Base-by-base conservation (phyloP, 2,797 vertebrate genomes). In the Ctenosaura bakeri region DNA sequence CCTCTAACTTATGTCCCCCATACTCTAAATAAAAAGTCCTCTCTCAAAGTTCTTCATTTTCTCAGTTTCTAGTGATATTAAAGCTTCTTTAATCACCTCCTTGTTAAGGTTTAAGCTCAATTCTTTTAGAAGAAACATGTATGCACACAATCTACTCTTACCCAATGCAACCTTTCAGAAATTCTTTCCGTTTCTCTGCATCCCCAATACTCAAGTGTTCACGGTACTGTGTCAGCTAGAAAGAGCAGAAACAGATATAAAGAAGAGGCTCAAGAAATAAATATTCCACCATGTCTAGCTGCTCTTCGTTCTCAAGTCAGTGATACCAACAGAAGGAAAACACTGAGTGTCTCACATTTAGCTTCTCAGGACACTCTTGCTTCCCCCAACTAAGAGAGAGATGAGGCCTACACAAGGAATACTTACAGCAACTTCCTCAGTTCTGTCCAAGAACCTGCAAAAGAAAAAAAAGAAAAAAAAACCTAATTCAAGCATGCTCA, bases 351-450 rank as follows among this genome's bases (percentile, higher is more conserved):
- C 59, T 35, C 38, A n/a, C 13, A 83, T 83, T 29, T 46, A 83
- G 54, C 76, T 81, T 54, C 59, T 59, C n/a, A 78, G 54, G 16
- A 13, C 14, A 77, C 14, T 64, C 35, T 22, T 59, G 84, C 52
- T 84, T 88, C 24, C 52, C n/a, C 59, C 32, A 24, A 38, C 20
- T 13, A 54, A 83, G 50, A 89, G 32, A 22, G 73, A 86, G 88
- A 6, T 8, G 50, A 93, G 71, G 13, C 84, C 66, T 69, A 69
- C 8, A 82, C 35, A 69, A 7, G 26, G 5, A 79, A 93, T 95
- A 98, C 98, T 93, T 97, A 99, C 99, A 93, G 98, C 98, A 91
- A 98, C 95, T n/a, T 99, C 98, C 95, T 99, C 99, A 1, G 97
- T 97, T 93, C 98, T 98, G 88, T 98, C 98, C 85, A 99, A 97